A percentile compares a stretch with the other conserved stretches of the same genome.
Evolutionary conservation across 2,888 invertebrate genomes (phyloP).

Genomic region (Andricus curvator): DNA sequence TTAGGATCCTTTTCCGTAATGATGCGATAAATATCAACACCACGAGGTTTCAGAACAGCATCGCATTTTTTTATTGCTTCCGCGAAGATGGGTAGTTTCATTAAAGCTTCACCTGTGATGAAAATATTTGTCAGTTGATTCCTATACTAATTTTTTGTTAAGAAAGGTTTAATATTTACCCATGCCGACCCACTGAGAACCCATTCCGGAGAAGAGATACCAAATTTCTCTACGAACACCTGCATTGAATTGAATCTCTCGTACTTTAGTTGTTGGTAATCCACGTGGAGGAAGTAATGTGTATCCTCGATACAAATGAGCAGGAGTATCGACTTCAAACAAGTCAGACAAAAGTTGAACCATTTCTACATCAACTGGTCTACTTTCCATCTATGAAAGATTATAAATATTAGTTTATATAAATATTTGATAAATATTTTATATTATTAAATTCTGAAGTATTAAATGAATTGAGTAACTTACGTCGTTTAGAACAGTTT

Average conservation of each 20-base stretch:
- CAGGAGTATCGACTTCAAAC: conserved; percentile 79
- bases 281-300: conserved; percentile 79
- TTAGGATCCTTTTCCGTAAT: conserved; percentile 82
- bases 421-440: background rate
- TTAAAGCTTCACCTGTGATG: conserved; percentile 73
- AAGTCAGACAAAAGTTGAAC: conserved; percentile 82
- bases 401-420: too few relatives aligned
- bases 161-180: conserved; percentile 79
- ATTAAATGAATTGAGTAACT: conserved; percentile 63
- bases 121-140: too few relatives aligned
- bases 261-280: conserved; percentile 61
- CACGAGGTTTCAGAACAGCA: conserved; percentile 82
- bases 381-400: conserved; percentile 76
- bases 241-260: conserved; percentile 81
- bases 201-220: conserved; percentile 85
- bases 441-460: background rate
- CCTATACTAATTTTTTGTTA: too few relatives aligned
- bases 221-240: conserved; percentile 86
- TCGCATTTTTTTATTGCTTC: conserved; percentile 82
- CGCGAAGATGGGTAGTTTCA: conserved; percentile 83
- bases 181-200: conserved; percentile 83
- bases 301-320: conserved; percentile 89
- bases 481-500: conserved; percentile 82
- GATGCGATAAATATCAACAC: conserved; percentile 83
- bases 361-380: conserved; percentile 69